Conservation (phyloP, 2,797 vertebrate species). For the Huso huso region DNA sequence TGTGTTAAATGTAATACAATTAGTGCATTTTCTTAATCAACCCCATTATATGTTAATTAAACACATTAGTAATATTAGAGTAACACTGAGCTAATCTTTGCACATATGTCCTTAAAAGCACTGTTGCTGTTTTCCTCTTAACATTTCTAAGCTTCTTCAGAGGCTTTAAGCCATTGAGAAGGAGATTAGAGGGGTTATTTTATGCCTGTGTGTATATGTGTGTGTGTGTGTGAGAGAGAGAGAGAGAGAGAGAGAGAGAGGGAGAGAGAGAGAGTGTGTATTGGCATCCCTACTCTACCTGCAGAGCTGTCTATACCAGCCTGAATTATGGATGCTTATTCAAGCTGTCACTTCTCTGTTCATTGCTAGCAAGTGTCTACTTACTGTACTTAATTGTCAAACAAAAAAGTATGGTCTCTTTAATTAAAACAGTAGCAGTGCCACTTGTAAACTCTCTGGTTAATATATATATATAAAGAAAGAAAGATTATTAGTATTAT, state of each 20-base stretch:
- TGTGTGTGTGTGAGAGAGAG: constrained; percentile 22
- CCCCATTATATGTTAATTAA: too few species aligned
- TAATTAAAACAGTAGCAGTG: too few species aligned
- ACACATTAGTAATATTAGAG: too few species aligned
- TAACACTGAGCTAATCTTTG: constrained; percentile 34
- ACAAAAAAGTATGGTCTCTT: too few species aligned
- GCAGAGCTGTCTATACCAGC: neutral
- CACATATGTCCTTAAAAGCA: constrained; percentile 59
- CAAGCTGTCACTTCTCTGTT: constrained; percentile 14
- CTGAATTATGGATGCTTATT: constrained; percentile 20
- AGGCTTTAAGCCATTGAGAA: constrained; percentile 55
- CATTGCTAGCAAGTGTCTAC: constrained; percentile 8
- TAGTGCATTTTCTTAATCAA: too few species aligned
- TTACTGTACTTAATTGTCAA: too few species aligned
- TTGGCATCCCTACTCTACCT: neutral
- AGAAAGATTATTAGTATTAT: too few species aligned
- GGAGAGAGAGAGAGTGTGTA: constrained; percentile 24
- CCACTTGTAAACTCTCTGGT: too few species aligned
- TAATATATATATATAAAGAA: too few species aligned
- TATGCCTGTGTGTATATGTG: constrained; percentile 39
- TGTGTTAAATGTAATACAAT: too few species aligned
- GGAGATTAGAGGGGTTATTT: constrained; percentile 61
- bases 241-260: constrained; percentile 37
- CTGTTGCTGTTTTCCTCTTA: constrained; percentile 53
- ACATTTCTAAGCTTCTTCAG: constrained; percentile 64